These are phyloP conservation scores for Ophion ellenae DNA, from an alignment of 2,888 invertebrate species.

Conservation along the genomic window DNA sequence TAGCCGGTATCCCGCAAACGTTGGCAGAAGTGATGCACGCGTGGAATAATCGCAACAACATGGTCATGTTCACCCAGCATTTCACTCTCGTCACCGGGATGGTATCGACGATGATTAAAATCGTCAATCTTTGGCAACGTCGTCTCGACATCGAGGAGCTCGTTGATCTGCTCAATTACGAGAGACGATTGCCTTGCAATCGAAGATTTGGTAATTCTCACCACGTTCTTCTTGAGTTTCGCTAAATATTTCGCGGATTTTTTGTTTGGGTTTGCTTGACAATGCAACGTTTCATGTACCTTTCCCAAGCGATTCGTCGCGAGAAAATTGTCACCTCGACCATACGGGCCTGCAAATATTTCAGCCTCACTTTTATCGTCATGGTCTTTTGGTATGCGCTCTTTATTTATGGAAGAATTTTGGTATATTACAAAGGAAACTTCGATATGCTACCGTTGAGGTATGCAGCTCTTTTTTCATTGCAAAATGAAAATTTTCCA, in stretches of 20 bases:
- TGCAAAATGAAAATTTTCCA: neutral
- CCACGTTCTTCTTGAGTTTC: neutral
- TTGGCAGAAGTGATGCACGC: conserved; percentile 39
- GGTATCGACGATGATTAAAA: conserved; percentile 54
- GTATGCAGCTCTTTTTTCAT: conserved; percentile 20
- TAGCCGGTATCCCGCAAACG: conserved; percentile 57
- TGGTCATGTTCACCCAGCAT: conserved; percentile 52
- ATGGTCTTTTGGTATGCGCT: conserved; percentile 58
- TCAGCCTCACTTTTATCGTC: conserved; percentile 52
- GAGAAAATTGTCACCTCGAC: conserved; percentile 52
- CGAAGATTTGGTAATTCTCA: conserved; percentile 56
- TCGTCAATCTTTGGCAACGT: conserved; percentile 52
- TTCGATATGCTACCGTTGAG: conserved; percentile 49
- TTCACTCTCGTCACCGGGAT: conserved; percentile 57
- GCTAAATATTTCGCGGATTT: neutral
- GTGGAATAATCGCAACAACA: conserved; percentile 50
- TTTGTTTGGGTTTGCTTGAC: neutral
- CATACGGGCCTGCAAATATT: conserved; percentile 49
- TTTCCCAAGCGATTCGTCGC: conserved; percentile 57
- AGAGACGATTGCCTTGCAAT: conserved; percentile 58
- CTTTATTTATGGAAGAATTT: conserved; percentile 53
- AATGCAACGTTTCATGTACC: neutral
- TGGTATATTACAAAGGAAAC: conserved; percentile 49
- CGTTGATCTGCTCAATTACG: conserved; percentile 58
- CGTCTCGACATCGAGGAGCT: conserved; percentile 35